Base-by-base conservation (phyloP, 2,797 vertebrate species). In the Platalea minor region DNA sequence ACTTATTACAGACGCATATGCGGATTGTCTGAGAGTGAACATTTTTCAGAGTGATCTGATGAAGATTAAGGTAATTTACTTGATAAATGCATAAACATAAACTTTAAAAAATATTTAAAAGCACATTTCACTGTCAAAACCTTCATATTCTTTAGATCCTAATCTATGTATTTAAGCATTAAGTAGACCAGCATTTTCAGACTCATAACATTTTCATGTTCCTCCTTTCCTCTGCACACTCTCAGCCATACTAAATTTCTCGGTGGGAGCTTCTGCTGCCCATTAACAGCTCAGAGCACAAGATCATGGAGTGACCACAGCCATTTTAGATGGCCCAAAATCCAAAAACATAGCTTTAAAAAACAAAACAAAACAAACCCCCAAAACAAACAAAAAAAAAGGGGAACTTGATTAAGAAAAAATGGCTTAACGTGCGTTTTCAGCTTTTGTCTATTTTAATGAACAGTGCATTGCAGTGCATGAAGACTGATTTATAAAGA, bases 21-120 rank as follows among this genome's bases (percentile, higher is more conserved):
- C n/a, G 78, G 72, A 77, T 28, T 83, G 64, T 64, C 53, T 46
- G 69, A 80, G 39, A 89, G 35, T 2, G 43, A 87, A 61, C 37
- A 31, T 80, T 92, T 81, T 85, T 84, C 73, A 89, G 48, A 74
- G 33, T 11, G 20, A 75, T 64, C 61, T 83, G 68, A 88, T 89
- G 59, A 92, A 93, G 84, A 92, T 89, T 54, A 91, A 43, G 35
- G 72, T n/a, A 65, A 93, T 94, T 94, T 72, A 57, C 57, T 61
- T 59, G 56, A 80, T 26, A 93, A 89, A 93, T n/a, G 60, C 84
- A 85, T 67, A 93, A 95, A 82, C 50, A 50, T 15, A 82, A 88
- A 88, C 8, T 54, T 53, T 3, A 11, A 64, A 64, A 79, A 46
- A 72, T 9, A 88, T 17, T 69, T 91, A 6, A 77, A 93, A 64